Evolutionary conservation across 1,140 invertebrate species (phyloP), one percentile per base, ranked within the genome.

Genomic region (Sinonovacula constricta): DNA sequence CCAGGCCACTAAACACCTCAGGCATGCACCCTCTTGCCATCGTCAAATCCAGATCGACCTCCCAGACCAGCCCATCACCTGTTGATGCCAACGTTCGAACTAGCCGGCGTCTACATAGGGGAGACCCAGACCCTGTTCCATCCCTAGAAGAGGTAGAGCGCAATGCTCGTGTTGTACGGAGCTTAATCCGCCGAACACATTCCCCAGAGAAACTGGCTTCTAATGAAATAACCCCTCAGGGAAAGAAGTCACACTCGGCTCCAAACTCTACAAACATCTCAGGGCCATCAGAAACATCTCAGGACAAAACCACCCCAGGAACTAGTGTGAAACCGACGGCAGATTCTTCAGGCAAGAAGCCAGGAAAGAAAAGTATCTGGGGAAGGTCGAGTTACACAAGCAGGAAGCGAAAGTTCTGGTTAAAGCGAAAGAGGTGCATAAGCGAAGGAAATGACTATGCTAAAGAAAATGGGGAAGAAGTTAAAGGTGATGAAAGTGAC

Each of bases 61-160:
- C 34, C 24, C 22, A 57, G 18, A 67, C 26, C n/a, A 56, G 60
- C 59, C 68, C 67, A 34, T n/a, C n/a, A n/a, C 33, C 24, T 18
- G 15, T 24, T 63, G 57, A 57, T 49, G 54, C 39, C 67, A 72
- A 77, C 31, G 34, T 75, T 4, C 77, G 88, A n/a, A 82, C 67
- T 33, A 89, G 87, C 79, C 83, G 87, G 12, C 74, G 87, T 49
- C 79, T 87, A 2, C 78, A 85, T 31, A 87, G 88, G 0, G 65
- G 85, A 26, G 80, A 86, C 1, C 80, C 79, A 12, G 84, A 85
- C 31, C 26, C 69, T 22, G 57, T 59, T 12, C 56, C 82, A 3
- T 71, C 83, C 24, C 57, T 86, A 59, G 84, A 87, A 60, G 26
- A 75, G 7, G 80, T 85, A 28, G 85, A 86, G 53, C 2, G 34